These are phyloP conservation scores for Cryptomyrus ogoouensis DNA, from an alignment of 2,113 vertebrate species.

Conservation along the genomic window DNA sequence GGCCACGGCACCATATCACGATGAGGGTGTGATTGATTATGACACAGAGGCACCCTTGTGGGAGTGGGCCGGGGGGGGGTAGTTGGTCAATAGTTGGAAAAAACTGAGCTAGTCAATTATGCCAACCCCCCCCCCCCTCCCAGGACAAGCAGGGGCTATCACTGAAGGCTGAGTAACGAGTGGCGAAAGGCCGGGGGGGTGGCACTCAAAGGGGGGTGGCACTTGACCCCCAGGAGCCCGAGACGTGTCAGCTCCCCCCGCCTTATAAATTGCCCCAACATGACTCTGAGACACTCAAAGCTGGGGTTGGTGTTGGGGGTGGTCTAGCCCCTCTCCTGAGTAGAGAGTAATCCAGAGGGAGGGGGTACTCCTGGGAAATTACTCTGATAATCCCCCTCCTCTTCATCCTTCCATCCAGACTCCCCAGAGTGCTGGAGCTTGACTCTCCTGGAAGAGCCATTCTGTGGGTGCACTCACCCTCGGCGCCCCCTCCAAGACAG, in stretches of 20 bases:
- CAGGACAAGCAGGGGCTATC: not conserved
- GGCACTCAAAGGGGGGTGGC: too few species aligned
- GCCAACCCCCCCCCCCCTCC: not conserved
- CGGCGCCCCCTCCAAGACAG: not conserved
- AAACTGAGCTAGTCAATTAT: constrained; percentile 55
- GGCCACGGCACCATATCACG: not conserved
- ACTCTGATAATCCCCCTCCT: not conserved
- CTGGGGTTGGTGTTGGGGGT: not conserved
- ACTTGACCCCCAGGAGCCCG: not conserved
- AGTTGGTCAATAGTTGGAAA: constrained; percentile 48
- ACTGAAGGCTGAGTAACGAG: not conserved
- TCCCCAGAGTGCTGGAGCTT: not conserved
- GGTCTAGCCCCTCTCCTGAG: not conserved
- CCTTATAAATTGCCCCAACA: not conserved
- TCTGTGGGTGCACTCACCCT: not conserved
- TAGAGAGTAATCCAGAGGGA: not conserved
- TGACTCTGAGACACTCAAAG: not conserved
- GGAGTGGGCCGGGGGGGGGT: constrained; percentile 9
- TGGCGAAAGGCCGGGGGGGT: not conserved
- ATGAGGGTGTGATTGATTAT: constrained; percentile 52
- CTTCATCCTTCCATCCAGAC: not conserved
- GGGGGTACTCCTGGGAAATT: not conserved
- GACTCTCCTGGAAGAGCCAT: not conserved
- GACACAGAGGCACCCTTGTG: constrained; percentile 46
- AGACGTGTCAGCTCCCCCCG: not conserved